A percentile compares a stretch with the other conserved stretches of the same genome.
Evolutionary conservation across 2,113 vertebrate species (phyloP).

Genomic region (Ceuthmochares aereus): DNA sequence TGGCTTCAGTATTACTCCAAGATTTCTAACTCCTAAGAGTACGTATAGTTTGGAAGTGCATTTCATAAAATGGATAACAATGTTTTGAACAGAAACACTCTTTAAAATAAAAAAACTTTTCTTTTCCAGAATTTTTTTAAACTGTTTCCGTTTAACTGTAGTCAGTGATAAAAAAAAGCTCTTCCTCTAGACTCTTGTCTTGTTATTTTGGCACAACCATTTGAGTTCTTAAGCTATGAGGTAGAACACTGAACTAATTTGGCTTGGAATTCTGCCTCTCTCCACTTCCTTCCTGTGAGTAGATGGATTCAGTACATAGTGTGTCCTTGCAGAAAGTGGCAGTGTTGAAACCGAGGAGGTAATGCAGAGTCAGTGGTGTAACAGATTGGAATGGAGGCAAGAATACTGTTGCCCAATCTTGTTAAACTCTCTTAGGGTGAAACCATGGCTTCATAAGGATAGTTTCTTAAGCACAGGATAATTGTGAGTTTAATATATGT

Average conservation of each 20-base stretch:
- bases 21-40: not conserved
- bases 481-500: not conserved
- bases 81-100: not conserved
- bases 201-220: not conserved
- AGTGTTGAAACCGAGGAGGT: not conserved
- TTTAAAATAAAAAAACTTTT: not conserved
- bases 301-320: not conserved
- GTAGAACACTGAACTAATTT: not conserved
- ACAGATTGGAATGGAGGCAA: not conserved
- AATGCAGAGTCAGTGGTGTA: not conserved
- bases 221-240: not conserved
- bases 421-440: not conserved
- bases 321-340: not conserved
- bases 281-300: not conserved
- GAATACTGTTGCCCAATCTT: not conserved
- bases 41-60: not conserved
- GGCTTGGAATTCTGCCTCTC: not conserved
- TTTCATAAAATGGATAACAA: not conserved
- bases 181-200: not conserved
- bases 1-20: not conserved
- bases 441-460: fast-evolving
- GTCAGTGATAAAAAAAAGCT: not conserved
- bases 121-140: not conserved
- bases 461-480: not conserved
- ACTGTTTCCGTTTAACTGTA: not conserved